Conservation (phyloP, 2,888 invertebrate species). For the Athetis lepigone region DNA sequence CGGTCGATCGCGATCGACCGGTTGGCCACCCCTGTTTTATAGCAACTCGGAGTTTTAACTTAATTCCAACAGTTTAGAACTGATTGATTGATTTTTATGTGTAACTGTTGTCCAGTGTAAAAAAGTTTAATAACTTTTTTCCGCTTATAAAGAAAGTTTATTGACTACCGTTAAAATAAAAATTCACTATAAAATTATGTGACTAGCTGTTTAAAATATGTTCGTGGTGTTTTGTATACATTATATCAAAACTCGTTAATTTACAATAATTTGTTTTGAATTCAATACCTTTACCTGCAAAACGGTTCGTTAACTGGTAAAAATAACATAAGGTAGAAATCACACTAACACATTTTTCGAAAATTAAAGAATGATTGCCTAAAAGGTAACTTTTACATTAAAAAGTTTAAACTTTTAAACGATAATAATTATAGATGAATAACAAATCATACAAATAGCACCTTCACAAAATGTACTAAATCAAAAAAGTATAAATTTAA, state of each 20-base stretch:
- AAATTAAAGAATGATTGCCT: not conserved
- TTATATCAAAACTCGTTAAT: constrained; percentile 52
- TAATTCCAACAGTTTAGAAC: not conserved
- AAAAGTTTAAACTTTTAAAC: constrained; percentile 1
- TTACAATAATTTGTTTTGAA: constrained; percentile 35
- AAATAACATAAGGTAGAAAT: constrained; percentile 2
- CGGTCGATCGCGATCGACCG: too few relatives aligned
- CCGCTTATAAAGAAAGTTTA: not conserved
- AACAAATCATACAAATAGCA: not conserved
- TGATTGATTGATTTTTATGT: constrained; percentile 6
- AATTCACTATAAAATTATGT: constrained; percentile 17
- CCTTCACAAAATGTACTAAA: not conserved
- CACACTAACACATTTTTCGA: not conserved
- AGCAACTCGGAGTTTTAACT: too few relatives aligned
- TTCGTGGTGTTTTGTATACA: constrained; percentile 39
- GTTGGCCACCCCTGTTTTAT: not conserved
- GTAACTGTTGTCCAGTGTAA: constrained; percentile 23
- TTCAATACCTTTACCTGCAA: constrained; percentile 35
- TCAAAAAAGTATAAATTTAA: constrained; percentile 2
- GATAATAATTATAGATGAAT: not conserved
- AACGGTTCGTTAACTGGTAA: not conserved
- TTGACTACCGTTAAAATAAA: constrained; percentile 13
- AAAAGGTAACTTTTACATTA: not conserved
- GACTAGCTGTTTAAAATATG: constrained; percentile 25
- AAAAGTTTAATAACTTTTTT: not conserved